A percentile compares a stretch with the other conserved stretches of the same genome.
Evolutionary conservation across 2,113 vertebrate species (phyloP).

Genomic region (Cyprinus carpio): DNA sequence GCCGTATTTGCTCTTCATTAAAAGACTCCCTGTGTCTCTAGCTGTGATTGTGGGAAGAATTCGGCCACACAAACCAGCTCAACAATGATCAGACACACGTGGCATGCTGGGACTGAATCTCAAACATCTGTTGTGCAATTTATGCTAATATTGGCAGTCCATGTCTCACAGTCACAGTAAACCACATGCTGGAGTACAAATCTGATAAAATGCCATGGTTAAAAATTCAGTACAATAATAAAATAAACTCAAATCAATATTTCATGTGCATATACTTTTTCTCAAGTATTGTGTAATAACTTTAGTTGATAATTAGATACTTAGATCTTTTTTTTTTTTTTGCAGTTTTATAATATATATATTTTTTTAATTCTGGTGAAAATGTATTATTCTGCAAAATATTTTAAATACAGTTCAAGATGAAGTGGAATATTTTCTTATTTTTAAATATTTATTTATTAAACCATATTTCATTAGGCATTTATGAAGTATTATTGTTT

Average conservation of each 20-base stretch:
- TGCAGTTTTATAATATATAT: too few species aligned
- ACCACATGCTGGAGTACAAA: background rate
- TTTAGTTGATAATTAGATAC: too few species aligned
- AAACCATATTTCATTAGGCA: background rate
- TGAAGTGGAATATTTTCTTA: too few species aligned
- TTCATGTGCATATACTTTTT: too few species aligned
- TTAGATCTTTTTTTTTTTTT: too few species aligned
- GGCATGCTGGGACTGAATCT: constrained; percentile 25
- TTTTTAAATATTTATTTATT: too few species aligned
- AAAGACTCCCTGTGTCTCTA: constrained; percentile 42
- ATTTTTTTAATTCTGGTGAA: too few species aligned
- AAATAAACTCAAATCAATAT: too few species aligned
- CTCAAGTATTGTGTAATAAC: too few species aligned
- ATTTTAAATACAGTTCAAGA: too few species aligned
- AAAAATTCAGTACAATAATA: background rate
- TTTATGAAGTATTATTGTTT: background rate
- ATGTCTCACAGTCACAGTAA: constrained; percentile 5
- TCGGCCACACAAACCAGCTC: background rate
- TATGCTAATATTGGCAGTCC: constrained; percentile 10
- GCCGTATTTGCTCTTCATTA: constrained; percentile 46
- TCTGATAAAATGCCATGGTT: background rate
- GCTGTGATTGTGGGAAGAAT: constrained; percentile 2
- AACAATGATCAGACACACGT: background rate
- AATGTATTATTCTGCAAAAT: too few species aligned
- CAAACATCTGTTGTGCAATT: constrained; percentile 26